Percentiles rank a stretch among this genome's conserved stretches.
These are phyloP conservation scores for Ceuthmochares aereus DNA, from an alignment of 2,113 vertebrate species.

Conservation along the genomic window DNA sequence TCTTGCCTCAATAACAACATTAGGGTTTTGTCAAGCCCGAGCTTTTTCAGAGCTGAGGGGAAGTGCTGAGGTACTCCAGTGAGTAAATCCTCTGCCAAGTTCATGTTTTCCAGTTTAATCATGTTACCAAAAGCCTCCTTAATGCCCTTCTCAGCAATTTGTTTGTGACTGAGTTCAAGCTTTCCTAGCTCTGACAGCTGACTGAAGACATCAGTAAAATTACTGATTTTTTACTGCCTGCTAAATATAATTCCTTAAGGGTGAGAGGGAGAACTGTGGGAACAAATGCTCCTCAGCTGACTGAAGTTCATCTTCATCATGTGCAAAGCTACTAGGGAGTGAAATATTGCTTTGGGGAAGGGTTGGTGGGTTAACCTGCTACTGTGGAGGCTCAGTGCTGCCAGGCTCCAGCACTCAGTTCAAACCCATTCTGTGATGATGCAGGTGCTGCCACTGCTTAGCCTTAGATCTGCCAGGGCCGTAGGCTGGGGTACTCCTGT, in stretches of 20 bases:
- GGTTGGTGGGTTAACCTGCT: slow-evolving; percentile 64
- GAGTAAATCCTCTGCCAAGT: slow-evolving; percentile 74
- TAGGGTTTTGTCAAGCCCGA: slow-evolving; percentile 75
- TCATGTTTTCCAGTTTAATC: slow-evolving; percentile 77
- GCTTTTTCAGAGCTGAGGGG: slow-evolving; percentile 64
- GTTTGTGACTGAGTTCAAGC: slow-evolving; percentile 76
- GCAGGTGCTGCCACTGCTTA: slow-evolving; percentile 64
- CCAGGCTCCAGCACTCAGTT: slow-evolving; percentile 36
- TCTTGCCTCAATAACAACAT: slow-evolving; percentile 67
- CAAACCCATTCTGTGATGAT: slow-evolving; percentile 50
- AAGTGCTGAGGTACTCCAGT: slow-evolving; percentile 70
- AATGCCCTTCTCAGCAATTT: slow-evolving; percentile 73
- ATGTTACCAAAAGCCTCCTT: slow-evolving; percentile 62
- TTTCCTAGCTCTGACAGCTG: slow-evolving; percentile 73
- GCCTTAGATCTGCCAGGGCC: slow-evolving; percentile 64
- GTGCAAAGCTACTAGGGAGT: slow-evolving; percentile 44
- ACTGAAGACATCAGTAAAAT: slow-evolving; percentile 72
- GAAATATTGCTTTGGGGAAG: slow-evolving; percentile 24
- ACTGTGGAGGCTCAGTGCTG: slow-evolving; percentile 67
- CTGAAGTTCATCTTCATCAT: slow-evolving; percentile 72
- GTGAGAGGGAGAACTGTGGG: slow-evolving; percentile 54
- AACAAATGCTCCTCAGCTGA: slow-evolving; percentile 48
- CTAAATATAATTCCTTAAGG: slow-evolving; percentile 77
- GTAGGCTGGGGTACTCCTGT: slow-evolving; percentile 30
- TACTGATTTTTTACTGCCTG: slow-evolving; percentile 72